These are phyloP conservation scores for Drosophila subobscura DNA, from an alignment of 1,140 invertebrate genomes.

Conservation along the genomic window DNA sequence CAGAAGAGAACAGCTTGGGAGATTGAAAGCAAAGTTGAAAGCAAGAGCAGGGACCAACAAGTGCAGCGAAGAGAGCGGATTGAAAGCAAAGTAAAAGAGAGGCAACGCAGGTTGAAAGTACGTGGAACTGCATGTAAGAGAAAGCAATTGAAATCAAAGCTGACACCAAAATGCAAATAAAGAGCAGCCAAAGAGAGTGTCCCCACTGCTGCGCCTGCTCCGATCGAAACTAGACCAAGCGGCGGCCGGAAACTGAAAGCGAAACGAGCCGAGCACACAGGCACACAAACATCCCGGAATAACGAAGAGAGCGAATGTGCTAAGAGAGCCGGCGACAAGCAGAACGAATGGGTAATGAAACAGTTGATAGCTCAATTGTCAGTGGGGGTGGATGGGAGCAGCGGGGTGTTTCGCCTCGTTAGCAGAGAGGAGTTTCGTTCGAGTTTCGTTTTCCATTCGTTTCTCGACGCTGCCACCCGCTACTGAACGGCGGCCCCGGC, in stretches of 20 bases:
- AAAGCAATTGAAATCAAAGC: no score
- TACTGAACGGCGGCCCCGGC: not conserved
- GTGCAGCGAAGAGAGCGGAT: constrained; percentile 15
- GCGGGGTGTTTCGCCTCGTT: constrained; percentile 34
- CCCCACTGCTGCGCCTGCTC: constrained; percentile 38
- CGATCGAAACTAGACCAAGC: constrained; percentile 30
- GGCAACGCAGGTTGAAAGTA: constrained; percentile 12
- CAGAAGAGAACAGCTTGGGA: not conserved
- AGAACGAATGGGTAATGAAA: constrained; percentile 34
- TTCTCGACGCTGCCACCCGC: constrained; percentile 8
- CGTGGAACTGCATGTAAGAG: no score
- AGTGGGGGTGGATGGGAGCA: constrained; percentile 24
- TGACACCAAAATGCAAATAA: no score
- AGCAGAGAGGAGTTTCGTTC: constrained; percentile 13
- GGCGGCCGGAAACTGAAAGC: constrained; percentile 25
- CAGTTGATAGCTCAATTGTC: constrained; percentile 68
- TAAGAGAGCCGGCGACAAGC: constrained; percentile 6
- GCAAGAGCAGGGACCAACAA: constrained; percentile 16
- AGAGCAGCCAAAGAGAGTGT: constrained; percentile 24
- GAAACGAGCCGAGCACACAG: constrained; percentile 7
- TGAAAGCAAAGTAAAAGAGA: constrained; percentile 37
- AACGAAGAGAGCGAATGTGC: constrained; percentile 14
- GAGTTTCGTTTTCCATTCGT: constrained; percentile 16
- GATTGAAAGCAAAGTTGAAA: constrained; percentile 12
- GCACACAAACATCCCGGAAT: not conserved